phyloP scores from a whole-genome alignment of 2,888 invertebrate genomes.

The Tipula vernalis region DNA sequence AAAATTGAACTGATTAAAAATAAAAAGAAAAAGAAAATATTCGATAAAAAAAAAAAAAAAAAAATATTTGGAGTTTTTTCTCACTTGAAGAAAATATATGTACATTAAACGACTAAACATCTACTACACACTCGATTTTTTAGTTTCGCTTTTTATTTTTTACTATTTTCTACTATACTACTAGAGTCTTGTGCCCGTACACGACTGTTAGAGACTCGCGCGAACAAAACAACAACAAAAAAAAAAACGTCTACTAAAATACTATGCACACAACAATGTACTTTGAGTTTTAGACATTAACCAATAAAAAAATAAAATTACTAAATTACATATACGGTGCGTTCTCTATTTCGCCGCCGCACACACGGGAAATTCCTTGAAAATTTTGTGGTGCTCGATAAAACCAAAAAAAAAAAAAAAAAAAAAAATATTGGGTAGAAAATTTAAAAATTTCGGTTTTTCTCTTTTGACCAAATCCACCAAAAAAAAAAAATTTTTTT shows the following conservation, averaged over 20 bases:
- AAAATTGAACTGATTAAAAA: constrained; percentile 4
- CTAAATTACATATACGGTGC: not conserved
- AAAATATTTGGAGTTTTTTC: not conserved
- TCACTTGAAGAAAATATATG: not conserved
- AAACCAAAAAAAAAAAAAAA: not conserved
- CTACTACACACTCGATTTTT: not conserved
- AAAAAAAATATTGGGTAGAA: not conserved
- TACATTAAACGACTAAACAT: not conserved
- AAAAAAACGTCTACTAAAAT: not conserved
- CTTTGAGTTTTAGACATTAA: not conserved
- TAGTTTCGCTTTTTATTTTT: not conserved
- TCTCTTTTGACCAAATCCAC: not conserved
- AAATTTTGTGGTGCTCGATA: not conserved
- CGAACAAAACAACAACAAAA: not conserved
- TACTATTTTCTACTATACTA: not conserved
- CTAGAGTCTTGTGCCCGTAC: not conserved
- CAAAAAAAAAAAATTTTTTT: not conserved
- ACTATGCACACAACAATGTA: not conserved
- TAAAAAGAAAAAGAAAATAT: not conserved
- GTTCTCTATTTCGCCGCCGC: not conserved
- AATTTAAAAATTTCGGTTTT: not conserved
- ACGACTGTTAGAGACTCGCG: not conserved
- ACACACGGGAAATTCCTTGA: not conserved
- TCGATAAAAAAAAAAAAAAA: not conserved
- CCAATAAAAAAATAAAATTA: not conserved